Evolutionary conservation across 2,888 invertebrate species (phyloP).

Genomic region (Physocephala rufipes): DNA sequence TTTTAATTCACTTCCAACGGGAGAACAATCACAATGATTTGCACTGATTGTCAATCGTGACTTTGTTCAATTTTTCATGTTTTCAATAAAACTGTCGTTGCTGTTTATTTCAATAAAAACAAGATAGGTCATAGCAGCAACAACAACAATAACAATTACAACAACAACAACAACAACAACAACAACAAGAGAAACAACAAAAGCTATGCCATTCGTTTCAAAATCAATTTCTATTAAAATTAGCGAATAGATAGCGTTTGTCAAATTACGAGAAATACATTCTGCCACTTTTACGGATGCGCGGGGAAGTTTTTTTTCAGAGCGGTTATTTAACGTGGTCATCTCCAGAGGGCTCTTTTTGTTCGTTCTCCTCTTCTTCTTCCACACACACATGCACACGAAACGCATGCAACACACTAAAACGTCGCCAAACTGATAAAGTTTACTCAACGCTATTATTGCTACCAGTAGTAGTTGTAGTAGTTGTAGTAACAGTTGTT

Average conservation of each 20-base stretch:
- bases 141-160: neutral
- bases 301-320: no score
- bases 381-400: no score
- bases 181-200: neutral
- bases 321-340: no score
- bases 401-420: conserved; percentile 29
- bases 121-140: neutral
- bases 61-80: conserved; percentile 22
- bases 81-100: conserved; percentile 30
- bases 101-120: conserved; percentile 25
- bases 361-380: no score
- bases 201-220: neutral
- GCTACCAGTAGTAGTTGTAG: conserved; percentile 37
- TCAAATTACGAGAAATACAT: no score
- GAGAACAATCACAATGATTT: no score
- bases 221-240: neutral
- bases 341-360: no score
- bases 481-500: conserved; percentile 37
- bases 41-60: neutral
- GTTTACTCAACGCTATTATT: no score
- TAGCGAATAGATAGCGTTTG: neutral
- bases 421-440: conserved; percentile 1
- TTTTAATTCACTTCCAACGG: neutral
- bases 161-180: neutral
- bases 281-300: no score